phyloP scores from a whole-genome alignment of 2,113 vertebrate species.

The Pluvianellus socialis region DNA sequence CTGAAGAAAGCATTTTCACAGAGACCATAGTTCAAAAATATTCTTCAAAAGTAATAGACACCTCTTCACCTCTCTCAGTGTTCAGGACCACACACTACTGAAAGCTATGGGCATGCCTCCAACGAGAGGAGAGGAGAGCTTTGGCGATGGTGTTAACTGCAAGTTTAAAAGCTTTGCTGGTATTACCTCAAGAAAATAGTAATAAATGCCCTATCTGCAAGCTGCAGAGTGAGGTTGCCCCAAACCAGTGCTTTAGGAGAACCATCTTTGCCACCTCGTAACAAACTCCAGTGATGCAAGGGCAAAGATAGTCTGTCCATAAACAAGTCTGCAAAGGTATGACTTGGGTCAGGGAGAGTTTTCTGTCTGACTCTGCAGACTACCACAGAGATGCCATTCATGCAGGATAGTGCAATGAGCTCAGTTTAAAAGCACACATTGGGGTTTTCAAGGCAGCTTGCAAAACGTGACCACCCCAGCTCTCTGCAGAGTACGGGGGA shows the following conservation, averaged over 20 bases:
- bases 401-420: not conserved
- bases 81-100: slow-evolving; percentile 35
- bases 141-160: fast-evolving
- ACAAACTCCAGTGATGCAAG: not conserved
- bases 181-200: not conserved
- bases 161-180: not conserved
- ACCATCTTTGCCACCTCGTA: not conserved
- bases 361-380: not conserved
- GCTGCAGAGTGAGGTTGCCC: not conserved
- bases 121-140: not conserved
- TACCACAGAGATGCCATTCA: not conserved
- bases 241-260: not conserved
- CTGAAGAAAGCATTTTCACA: not conserved
- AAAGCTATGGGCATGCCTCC: not conserved
- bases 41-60: not conserved
- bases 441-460: not conserved
- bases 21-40: not conserved
- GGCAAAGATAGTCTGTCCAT: not conserved
- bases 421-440: not conserved
- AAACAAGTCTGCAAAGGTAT: not conserved
- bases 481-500: not conserved
- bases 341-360: not conserved
- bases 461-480: not conserved
- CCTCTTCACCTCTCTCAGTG: not conserved
- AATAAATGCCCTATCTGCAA: not conserved